Evolutionary conservation across 2,113 vertebrate species (phyloP).

Genomic region (Indri indri): DNA sequence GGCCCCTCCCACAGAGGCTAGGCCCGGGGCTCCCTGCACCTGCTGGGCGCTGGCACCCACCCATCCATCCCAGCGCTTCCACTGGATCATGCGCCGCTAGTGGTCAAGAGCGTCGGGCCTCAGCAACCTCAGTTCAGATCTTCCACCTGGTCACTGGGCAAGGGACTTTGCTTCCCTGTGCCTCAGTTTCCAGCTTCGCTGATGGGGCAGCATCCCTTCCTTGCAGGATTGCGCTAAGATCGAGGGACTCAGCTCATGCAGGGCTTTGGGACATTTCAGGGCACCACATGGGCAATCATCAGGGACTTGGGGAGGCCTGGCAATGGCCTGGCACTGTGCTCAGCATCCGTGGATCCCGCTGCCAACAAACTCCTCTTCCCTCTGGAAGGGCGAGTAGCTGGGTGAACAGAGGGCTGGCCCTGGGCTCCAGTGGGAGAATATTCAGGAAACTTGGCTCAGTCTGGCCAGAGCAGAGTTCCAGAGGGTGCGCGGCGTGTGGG

Average conservation of each 20-base stretch:
- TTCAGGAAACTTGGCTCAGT: background rate
- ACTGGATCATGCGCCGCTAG: background rate
- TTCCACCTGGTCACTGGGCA: background rate
- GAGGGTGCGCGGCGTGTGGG: accelerated
- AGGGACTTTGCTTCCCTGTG: background rate
- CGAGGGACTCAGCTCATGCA: background rate
- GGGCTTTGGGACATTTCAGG: background rate
- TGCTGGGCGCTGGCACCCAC: accelerated
- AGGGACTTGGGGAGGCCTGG: background rate
- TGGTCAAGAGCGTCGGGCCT: background rate
- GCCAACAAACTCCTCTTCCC: background rate
- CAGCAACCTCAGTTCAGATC: background rate
- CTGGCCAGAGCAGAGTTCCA: no score
- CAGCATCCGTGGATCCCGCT: no score
- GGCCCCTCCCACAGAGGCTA: accelerated
- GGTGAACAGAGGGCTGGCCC: background rate
- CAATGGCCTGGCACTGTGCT: background rate
- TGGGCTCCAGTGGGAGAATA: background rate
- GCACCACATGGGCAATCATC: accelerated
- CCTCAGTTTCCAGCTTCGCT: background rate
- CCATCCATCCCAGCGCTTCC: accelerated
- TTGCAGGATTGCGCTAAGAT: background rate
- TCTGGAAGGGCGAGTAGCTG: background rate
- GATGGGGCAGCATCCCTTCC: background rate
- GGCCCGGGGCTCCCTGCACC: accelerated